Evolutionary conservation across 2,113 vertebrate species (phyloP).

Genomic region (Numida meleagris): DNA sequence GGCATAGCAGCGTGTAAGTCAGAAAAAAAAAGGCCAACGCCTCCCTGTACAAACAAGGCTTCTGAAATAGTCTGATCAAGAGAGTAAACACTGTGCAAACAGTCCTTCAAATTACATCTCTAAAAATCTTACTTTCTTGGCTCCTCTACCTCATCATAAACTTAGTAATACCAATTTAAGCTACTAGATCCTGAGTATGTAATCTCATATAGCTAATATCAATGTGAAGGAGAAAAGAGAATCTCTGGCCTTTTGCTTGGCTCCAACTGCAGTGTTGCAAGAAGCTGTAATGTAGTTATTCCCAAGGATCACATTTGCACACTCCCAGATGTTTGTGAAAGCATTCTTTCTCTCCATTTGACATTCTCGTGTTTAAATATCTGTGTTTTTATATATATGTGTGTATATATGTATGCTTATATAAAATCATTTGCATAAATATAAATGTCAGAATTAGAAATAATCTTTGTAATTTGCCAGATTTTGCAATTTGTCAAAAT

Average conservation of each 20-base stretch:
- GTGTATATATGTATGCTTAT: neutral
- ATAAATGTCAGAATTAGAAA: neutral
- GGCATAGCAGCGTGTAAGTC: neutral
- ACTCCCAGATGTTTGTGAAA: neutral
- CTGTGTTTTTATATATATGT: fast-evolving
- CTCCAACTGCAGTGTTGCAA: neutral
- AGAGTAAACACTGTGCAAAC: neutral
- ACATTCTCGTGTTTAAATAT: neutral
- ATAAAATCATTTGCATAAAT: neutral
- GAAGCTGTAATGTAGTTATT: neutral
- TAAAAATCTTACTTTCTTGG: neutral
- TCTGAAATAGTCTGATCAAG: neutral
- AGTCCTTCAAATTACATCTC: neutral
- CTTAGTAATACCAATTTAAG: neutral
- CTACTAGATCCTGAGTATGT: neutral
- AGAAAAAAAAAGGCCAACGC: neutral
- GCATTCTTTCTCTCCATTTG: neutral
- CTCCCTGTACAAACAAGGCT: neutral
- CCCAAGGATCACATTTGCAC: neutral
- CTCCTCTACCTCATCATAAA: neutral
- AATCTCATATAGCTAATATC: neutral
- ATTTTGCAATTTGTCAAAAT: neutral
- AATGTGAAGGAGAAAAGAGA: neutral
- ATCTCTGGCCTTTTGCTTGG: neutral
- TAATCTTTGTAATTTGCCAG: neutral